Evolutionary conservation across 2,113 vertebrate species (phyloP), one percentile per base, ranked within the genome.

Genomic region (Salvelinus namaycush): DNA sequence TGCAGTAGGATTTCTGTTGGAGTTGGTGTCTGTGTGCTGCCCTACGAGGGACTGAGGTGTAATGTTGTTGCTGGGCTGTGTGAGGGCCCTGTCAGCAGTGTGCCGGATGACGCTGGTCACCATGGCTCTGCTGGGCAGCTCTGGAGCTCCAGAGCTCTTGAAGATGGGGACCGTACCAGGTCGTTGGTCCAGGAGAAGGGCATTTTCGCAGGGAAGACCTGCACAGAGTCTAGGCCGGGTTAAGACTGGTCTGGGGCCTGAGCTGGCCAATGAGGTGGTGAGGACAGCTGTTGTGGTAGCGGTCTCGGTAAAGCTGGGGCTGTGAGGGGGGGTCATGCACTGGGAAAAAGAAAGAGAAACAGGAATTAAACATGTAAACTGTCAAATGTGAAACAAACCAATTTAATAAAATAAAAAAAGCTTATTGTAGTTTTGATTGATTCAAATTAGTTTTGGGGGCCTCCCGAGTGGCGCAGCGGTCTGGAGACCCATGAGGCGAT

Each of bases 321-420:
- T 99, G 87, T 97, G 97, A 24, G 97, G 98, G 22, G 97, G 98
- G 70, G 97, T 99, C 94, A 99, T 99, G 77, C 97, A 99, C 98
- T 99, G 86, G 6, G 76, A 76, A 67, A 69, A 79, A 60, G 76
- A 31, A 82, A 8, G 72, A 70, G 13, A 68, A 1, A 7, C 0
- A 14, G 51, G 14, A 71, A 22, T 64, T 62, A 24, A 22, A 71
- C 16, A 31, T 39, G 3, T 9, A n/a, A 2, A 67, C 27, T 31
- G 12, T 67, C 27, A 14, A 27, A 26, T 67, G 65, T 31, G 13
- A 6, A 16, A 29, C 11, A 27, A 29, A 29, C 26, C 11, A 14
- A 31, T 14, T 26, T 26, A 26, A 16, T 31, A 34, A 3, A 39
- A 73, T 16, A 18, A 34, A 22, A 66, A 44, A 16, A 20, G 4